Conservation (phyloP, 2,113 vertebrate genomes). For the Pterocles orientalis region DNA sequence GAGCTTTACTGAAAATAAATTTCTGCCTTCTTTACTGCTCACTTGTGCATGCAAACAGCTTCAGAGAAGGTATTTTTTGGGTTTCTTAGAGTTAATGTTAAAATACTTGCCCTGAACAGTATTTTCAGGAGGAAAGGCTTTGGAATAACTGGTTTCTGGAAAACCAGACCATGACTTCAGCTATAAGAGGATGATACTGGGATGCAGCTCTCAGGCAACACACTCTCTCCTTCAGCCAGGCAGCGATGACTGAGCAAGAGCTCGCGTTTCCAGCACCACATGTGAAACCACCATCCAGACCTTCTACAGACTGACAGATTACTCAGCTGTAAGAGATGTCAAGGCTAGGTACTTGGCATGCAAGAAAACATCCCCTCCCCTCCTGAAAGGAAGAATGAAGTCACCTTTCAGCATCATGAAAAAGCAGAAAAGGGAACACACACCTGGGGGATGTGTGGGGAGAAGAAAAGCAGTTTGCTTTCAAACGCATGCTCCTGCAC, state of each 20-base stretch:
- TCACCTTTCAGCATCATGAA: background rate
- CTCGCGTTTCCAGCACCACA: background rate
- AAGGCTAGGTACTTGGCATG: background rate
- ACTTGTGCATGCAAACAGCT: background rate
- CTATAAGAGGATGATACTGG: background rate
- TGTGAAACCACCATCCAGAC: background rate
- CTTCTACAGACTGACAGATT: background rate
- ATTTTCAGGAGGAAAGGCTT: background rate
- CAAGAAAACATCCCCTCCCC: background rate
- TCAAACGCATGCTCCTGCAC: background rate
- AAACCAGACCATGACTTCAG: background rate
- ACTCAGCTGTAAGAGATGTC: background rate
- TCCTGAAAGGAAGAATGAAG: background rate
- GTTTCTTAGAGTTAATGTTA: background rate
- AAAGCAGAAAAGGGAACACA: background rate
- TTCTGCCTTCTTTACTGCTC: background rate
- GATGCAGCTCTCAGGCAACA: background rate
- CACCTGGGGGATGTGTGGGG: background rate
- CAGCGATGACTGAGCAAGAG: background rate
- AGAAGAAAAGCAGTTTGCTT: background rate
- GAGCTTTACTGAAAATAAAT: background rate
- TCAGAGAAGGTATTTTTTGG: background rate
- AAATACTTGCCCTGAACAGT: background rate
- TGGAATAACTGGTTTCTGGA: background rate
- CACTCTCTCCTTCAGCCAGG: background rate